Conservation (phyloP, 2,888 invertebrate species). For the Oegoconia quadripuncta region DNA sequence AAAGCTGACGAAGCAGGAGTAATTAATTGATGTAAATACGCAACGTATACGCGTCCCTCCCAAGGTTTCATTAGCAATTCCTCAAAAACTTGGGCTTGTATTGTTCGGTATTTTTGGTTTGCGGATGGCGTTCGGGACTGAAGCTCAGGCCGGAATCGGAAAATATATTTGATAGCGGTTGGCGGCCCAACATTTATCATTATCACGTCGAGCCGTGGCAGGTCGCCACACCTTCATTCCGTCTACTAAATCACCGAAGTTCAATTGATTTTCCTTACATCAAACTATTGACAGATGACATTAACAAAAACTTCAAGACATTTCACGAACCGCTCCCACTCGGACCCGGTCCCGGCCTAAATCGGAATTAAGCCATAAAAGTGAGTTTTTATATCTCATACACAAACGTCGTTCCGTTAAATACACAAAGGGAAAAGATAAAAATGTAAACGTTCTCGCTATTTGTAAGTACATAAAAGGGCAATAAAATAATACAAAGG, state of each 20-base stretch:
- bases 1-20: conserved; percentile 47
- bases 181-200: conserved; percentile 64
- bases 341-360: neutral
- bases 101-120: too few species aligned
- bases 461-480: conserved; percentile 29
- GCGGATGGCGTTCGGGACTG: conserved; percentile 28
- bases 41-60: conserved; percentile 20
- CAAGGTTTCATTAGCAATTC: conserved; percentile 34
- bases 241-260: conserved; percentile 46
- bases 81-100: conserved; percentile 29
- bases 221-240: conserved; percentile 52
- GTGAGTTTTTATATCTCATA: conserved; percentile 3
- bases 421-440: conserved; percentile 11
- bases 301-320: too few species aligned
- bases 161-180: conserved; percentile 62
- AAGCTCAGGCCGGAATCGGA: conserved; percentile 45
- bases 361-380: conserved; percentile 10
- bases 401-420: conserved; percentile 9
- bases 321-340: too few species aligned
- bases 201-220: conserved; percentile 58
- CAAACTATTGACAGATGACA: conserved; percentile 5
- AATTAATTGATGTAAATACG: conserved; percentile 47
- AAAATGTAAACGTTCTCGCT: conserved; percentile 22
- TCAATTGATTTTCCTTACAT: conserved; percentile 30
- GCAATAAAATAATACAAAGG: conserved; percentile 39